phyloP scores from a whole-genome alignment of 2,888 invertebrate species.

The Agapetus fuscipes region DNA sequence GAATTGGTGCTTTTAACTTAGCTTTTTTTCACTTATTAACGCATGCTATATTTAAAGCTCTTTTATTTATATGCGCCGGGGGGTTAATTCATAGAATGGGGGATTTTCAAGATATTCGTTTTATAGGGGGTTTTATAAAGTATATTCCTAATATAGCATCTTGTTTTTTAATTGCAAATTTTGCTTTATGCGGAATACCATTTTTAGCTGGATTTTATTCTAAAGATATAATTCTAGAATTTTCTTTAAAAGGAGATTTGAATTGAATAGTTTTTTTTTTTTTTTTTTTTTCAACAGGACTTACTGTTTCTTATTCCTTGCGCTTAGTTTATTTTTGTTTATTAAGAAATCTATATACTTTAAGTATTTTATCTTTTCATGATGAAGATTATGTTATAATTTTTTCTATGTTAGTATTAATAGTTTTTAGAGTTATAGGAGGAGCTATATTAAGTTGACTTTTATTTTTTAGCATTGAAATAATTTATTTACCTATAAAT shows the following conservation, averaged over 20 bases:
- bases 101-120: slow-evolving; percentile 60
- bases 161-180: slow-evolving; percentile 49
- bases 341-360: slow-evolving; percentile 40
- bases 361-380: slow-evolving; percentile 29
- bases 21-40: slow-evolving; percentile 63
- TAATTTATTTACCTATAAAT: slow-evolving; percentile 43
- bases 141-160: slow-evolving; percentile 43
- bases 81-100: slow-evolving; percentile 54
- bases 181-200: slow-evolving; percentile 53
- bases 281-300: slow-evolving; percentile 47
- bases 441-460: slow-evolving; percentile 46
- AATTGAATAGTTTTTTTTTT: slow-evolving; percentile 46
- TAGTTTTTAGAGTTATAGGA: slow-evolving; percentile 43
- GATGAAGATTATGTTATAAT: slow-evolving; percentile 42
- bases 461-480: slow-evolving; percentile 42
- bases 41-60: slow-evolving; percentile 68
- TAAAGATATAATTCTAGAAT: slow-evolving; percentile 53
- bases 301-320: slow-evolving; percentile 48
- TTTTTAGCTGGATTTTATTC: slow-evolving; percentile 59
- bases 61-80: slow-evolving; percentile 64
- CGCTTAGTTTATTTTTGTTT: slow-evolving; percentile 48
- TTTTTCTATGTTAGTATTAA: slow-evolving; percentile 39
- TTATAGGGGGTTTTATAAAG: slow-evolving; percentile 40
- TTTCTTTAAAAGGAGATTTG: slow-evolving; percentile 40
- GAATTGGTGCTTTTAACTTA: slow-evolving; percentile 43